Base-by-base conservation (phyloP, 92 coral and sea anemone genomes). In the Pocillopora grandis region DNA sequence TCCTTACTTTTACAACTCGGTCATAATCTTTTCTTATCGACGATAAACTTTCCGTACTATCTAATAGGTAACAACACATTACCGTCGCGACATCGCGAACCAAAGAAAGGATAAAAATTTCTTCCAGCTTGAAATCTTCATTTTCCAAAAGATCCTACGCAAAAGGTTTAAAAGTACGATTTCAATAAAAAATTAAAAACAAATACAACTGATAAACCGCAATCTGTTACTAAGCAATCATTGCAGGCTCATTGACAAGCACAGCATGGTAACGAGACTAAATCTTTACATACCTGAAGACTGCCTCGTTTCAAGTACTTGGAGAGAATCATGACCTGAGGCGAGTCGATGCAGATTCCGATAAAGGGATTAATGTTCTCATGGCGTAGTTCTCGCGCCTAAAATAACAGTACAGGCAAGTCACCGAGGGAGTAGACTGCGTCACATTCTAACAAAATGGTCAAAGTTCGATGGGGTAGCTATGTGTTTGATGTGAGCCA, bases 1-100 rank as follows among this genome's bases (percentile, higher is more conserved):
- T 27, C 31, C 31, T 27, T 27, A 27, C 31, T 27, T 27, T 27
- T 27, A 27, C 31, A 27, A 27, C 31, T 27, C 31, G 31, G 31
- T 27, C 31, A 27, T 27, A 27, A 27, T 27, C 0, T 27, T 27
- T 27, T 27, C 31, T 27, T 27, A 27, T 27, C 31, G 31, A 27
- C 31, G 1, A 27, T 27, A 27, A 27, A 27, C 31, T 27, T 27
- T 27, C 31, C 31, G 31, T 27, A 27, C 31, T 27, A 27, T 27
- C 31, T 27, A 27, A 27, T 27, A 27, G 0, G 31, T 13, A n/a
- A 7, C 17, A 23, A 23, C 31, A 31, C 36, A 79, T 88, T 86
- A 93, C 96, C 94, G 96, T 93, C 58, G 96, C 96, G 14, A 93
- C 96, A 72, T 93, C 96, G 66, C 96, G 90, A 76, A 91, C 92